phyloP scores from a whole-genome alignment of 2,888 invertebrate species.

The Ischnura elegans region DNA sequence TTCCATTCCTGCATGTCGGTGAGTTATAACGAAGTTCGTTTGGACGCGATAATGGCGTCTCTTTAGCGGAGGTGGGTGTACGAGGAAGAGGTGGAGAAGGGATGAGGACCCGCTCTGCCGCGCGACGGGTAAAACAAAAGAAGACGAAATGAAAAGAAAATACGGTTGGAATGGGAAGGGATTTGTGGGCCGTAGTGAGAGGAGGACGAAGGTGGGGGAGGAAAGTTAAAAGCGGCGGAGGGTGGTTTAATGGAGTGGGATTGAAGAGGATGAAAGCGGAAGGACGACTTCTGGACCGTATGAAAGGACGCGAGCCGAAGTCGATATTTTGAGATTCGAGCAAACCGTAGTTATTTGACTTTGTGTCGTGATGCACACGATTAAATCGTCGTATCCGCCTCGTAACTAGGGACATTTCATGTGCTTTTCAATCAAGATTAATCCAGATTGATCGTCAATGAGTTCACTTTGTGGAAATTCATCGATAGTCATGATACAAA shows the following conservation, averaged over 20 bases:
- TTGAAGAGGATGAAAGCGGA: background rate
- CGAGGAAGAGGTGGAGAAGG: background rate
- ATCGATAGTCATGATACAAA: too few relatives aligned
- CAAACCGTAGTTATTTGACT: too few relatives aligned
- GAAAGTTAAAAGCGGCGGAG: background rate
- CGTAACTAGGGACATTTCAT: too few relatives aligned
- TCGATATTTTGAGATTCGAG: too few relatives aligned
- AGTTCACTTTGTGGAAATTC: too few relatives aligned
- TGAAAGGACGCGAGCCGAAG: background rate
- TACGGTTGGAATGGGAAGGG: background rate
- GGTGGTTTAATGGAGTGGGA: background rate
- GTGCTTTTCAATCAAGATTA: too few relatives aligned
- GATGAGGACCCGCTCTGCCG: too few relatives aligned
- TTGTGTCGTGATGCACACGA: too few relatives aligned
- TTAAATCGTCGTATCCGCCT: too few relatives aligned
- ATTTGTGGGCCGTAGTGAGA: background rate
- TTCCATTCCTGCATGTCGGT: background rate
- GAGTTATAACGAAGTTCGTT: background rate
- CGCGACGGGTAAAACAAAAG: background rate
- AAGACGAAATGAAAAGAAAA: constrained; percentile 21
- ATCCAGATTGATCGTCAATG: too few relatives aligned
- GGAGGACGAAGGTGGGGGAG: background rate
- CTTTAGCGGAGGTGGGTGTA: background rate
- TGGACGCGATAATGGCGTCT: background rate
- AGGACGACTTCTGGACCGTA: background rate